Evolutionary conservation across 1,140 invertebrate genomes (phyloP).

Genomic region (Ladona fulva): DNA sequence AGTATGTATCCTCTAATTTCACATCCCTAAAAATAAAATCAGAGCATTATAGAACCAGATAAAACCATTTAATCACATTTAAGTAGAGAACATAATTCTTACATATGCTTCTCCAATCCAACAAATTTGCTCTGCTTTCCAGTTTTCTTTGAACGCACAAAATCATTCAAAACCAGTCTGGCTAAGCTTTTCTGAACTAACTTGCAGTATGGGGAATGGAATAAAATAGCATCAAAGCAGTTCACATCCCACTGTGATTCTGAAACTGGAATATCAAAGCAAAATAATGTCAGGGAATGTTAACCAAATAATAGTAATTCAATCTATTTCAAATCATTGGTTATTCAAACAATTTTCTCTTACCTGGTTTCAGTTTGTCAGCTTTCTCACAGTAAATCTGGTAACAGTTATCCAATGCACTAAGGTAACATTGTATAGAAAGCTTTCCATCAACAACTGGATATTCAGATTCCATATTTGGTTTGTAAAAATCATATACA

Average conservation of each 20-base stretch:
- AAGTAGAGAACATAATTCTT: neutral
- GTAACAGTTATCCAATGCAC: conserved; percentile 90
- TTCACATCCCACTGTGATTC: conserved; percentile 31
- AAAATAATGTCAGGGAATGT: neutral
- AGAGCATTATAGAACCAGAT: neutral
- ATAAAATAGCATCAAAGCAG: conserved; percentile 80
- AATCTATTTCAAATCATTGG: neutral
- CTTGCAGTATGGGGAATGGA: conserved; percentile 95
- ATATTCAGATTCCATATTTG: conserved; percentile 87
- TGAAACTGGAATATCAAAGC: neutral
- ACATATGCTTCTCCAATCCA: conserved; percentile 19
- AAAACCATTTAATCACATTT: neutral
- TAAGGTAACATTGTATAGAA: conserved; percentile 90
- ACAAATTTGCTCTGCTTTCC: conserved; percentile 19
- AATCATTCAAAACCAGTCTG: conserved; percentile 81
- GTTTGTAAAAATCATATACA: conserved; percentile 98
- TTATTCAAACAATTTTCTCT: neutral
- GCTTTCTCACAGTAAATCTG: conserved; percentile 70
- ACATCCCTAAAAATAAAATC: conserved; percentile 44
- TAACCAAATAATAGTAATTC: too few species aligned
- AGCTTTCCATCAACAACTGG: conserved; percentile 92
- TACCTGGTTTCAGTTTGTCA: conserved; percentile 36
- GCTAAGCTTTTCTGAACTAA: conserved; percentile 95
- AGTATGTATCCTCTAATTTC: conserved; percentile 78
- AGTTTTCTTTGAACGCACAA: conserved; percentile 25